Evolutionary conservation across 1,140 invertebrate species (phyloP).

Genomic region (Bombus terrestris): DNA sequence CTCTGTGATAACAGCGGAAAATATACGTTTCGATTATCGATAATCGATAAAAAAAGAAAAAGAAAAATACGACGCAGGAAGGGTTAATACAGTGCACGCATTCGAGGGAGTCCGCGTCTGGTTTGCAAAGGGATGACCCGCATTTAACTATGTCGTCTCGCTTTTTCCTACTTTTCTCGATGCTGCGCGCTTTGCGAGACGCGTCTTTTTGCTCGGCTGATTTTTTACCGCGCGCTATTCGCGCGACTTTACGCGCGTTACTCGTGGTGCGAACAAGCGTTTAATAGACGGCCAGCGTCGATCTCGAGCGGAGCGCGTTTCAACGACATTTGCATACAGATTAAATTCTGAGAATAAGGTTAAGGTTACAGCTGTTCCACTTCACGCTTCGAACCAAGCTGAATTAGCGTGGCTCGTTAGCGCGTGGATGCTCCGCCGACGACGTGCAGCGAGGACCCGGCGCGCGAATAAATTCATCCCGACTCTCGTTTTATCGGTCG

Average conservation of each 20-base stretch:
- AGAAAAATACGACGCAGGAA: neutral
- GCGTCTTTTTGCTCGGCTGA: rapidly evolving
- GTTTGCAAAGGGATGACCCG: neutral
- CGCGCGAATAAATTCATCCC: neutral
- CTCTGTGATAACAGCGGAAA: no score
- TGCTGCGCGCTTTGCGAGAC: neutral
- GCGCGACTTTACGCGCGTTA: neutral
- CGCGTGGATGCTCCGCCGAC: neutral
- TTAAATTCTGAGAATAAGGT: constrained; percentile 44
- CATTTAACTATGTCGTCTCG: neutral
- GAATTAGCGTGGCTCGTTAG: constrained; percentile 39
- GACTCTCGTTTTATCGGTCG: neutral
- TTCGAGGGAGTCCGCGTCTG: neutral
- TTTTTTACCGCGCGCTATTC: neutral
- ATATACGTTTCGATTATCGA: neutral
- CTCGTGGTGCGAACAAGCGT: neutral
- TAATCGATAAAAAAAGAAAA: neutral
- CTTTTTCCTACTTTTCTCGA: neutral
- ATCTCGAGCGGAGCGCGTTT: neutral
- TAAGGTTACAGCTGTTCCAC: constrained; percentile 43
- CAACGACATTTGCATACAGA: constrained; percentile 26
- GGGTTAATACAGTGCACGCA: neutral
- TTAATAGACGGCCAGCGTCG: neutral
- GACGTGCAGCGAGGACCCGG: neutral
- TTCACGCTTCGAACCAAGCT: constrained; percentile 13